Evolutionary conservation across 2,797 vertebrate species (phyloP).

Genomic region (Hypotaenidia okinawae): DNA sequence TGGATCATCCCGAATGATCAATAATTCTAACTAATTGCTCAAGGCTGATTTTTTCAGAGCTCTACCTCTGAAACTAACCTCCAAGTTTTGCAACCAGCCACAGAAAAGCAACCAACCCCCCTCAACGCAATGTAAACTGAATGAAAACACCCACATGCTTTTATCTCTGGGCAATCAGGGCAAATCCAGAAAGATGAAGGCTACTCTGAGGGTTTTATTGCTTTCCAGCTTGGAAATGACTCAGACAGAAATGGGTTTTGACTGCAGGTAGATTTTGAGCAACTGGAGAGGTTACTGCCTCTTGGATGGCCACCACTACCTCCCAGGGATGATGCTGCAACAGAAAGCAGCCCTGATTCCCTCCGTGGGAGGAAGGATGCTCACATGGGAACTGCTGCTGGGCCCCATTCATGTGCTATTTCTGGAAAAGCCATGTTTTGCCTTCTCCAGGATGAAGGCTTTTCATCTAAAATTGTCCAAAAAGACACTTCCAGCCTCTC

Average conservation of each 20-base stretch:
- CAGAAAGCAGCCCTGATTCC: background rate
- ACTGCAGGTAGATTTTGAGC: background rate
- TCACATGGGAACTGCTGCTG: accelerated
- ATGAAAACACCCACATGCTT: background rate
- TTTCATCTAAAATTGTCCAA: background rate
- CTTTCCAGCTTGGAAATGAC: background rate
- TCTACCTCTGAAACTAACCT: no score
- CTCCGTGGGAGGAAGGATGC: background rate
- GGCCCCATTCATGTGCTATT: background rate
- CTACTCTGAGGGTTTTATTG: background rate
- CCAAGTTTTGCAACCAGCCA: background rate
- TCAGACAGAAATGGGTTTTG: background rate
- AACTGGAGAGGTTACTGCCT: background rate
- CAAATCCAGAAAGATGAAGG: background rate
- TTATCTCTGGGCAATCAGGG: background rate
- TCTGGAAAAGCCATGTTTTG: background rate
- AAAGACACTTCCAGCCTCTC: background rate
- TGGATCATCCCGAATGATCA: background rate
- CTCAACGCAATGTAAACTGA: background rate
- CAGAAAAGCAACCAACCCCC: background rate
- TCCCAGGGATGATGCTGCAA: background rate
- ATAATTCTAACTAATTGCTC: background rate
- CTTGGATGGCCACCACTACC: background rate
- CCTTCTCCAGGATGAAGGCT: background rate
- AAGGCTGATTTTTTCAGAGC: background rate